phyloP scores from a whole-genome alignment of 2,113 vertebrate species.

The Desmodus rotundus region DNA sequence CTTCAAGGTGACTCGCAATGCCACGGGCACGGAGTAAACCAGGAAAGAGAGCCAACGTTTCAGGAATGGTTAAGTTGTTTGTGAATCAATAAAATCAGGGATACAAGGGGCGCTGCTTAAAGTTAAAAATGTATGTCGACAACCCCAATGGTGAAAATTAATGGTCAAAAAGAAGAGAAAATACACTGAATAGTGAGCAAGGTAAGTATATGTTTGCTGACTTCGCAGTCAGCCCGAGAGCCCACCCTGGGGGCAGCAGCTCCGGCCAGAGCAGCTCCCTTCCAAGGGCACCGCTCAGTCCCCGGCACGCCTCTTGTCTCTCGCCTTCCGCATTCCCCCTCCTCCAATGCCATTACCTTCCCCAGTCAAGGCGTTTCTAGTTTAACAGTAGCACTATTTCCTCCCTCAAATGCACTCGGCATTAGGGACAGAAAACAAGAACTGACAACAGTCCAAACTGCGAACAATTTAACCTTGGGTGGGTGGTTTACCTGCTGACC shows the following conservation, averaged over 20 bases:
- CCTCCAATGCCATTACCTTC: background rate
- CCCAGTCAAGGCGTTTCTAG: background rate
- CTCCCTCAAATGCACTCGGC: background rate
- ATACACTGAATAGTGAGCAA: background rate
- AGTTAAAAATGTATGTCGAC: background rate
- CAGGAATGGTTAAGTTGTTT: background rate
- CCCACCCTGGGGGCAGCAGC: background rate
- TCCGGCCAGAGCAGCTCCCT: background rate
- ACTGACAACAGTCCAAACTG: background rate
- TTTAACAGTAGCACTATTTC: background rate
- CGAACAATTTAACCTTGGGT: too few species aligned
- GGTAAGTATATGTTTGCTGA: background rate
- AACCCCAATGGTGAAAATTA: background rate
- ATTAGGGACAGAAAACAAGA: background rate
- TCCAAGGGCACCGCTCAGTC: background rate
- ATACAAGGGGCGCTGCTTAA: background rate
- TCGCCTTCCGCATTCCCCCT: background rate
- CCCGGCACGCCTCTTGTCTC: background rate
- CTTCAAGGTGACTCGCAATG: background rate
- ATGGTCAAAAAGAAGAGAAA: slow-evolving; percentile 14
- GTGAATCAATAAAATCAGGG: background rate
- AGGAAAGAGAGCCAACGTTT: background rate
- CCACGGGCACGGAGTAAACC: background rate
- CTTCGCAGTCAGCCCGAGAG: background rate
- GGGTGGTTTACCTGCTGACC: slow-evolving; percentile 91